phyloP scores from a whole-genome alignment of 2,888 invertebrate species.

The Colletes collaris region DNA sequence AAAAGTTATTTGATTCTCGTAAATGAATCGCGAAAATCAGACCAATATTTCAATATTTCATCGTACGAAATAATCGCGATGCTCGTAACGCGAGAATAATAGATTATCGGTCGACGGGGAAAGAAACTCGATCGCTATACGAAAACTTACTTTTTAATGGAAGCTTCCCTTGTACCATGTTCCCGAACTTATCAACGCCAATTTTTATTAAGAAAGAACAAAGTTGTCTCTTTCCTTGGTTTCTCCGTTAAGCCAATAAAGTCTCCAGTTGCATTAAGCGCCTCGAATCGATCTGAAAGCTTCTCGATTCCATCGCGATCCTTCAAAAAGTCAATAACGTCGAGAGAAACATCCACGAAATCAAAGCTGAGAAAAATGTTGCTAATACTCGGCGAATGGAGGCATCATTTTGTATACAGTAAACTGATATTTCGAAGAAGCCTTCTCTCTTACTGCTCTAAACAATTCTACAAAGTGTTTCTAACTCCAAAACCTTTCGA shows the following conservation, averaged over 20 bases:
- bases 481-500: too few relatives aligned
- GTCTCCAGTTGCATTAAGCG: not conserved
- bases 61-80: not conserved
- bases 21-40: not conserved
- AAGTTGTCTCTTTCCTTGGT: not conserved
- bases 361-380: slow-evolving; percentile 2
- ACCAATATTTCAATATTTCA: too few relatives aligned
- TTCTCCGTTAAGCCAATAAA: not conserved
- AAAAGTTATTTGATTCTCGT: not conserved
- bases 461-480: too few relatives aligned
- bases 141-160: not conserved
- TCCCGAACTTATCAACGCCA: slow-evolving; percentile 1
- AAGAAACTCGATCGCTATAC: not conserved
- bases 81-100: not conserved
- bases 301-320: not conserved
- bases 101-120: not conserved
- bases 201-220: not conserved
- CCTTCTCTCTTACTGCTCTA: not conserved
- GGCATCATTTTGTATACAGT: not conserved
- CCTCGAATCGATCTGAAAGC: not conserved
- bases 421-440: not conserved
- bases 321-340: slow-evolving; percentile 16
- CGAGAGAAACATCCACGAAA: not conserved
- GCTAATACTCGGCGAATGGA: not conserved
- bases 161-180: not conserved